phyloP scores from a whole-genome alignment of 1,140 invertebrate species.

The silkworm (Bombyx mori) region ASM3026992v2 NC_085116.1:758001-758500 shows the following conservation, averaged over 20 bases:
- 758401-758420: too few species aligned
- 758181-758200: not conserved
- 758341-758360: slow-evolving; percentile 34
- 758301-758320: slow-evolving; percentile 73
- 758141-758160: too few species aligned
- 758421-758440: too few species aligned
- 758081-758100: too few species aligned
- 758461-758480: too few species aligned
- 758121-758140: not conserved
- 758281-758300: slow-evolving; percentile 76
- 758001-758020: slow-evolving; percentile 70
- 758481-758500: too few species aligned
- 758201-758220: slow-evolving; percentile 6
- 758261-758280: slow-evolving; percentile 75
- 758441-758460: too few species aligned
- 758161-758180: not conserved
- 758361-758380: slow-evolving; percentile 63
- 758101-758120: not conserved
- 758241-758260: slow-evolving; percentile 60
- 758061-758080: too few species aligned
- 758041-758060: slow-evolving; percentile 20
- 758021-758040: slow-evolving; percentile 73
- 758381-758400: slow-evolving; percentile 7
- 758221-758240: not conserved
- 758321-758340: slow-evolving; percentile 41